Evolutionary conservation across 2,797 vertebrate species (phyloP).

Genomic region (Schizothorax lantsangensis): DNA sequence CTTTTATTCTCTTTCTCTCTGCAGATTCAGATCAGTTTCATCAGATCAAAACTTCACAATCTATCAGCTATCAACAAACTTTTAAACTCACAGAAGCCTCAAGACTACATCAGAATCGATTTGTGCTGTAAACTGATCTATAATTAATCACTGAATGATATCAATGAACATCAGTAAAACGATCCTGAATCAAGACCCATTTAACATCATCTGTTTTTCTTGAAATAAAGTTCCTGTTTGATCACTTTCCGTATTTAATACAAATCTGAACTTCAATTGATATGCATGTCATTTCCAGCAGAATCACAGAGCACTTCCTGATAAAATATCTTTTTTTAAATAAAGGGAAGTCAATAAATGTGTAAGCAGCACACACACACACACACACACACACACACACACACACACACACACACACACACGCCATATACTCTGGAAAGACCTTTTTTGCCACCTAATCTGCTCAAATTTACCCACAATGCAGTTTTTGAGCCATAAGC

Average conservation of each 20-base stretch:
- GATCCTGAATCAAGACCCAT: background rate
- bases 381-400: conserved; percentile 3
- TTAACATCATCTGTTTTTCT: background rate
- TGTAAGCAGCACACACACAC: background rate
- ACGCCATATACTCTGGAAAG: background rate
- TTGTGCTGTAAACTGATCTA: background rate
- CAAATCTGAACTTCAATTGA: background rate
- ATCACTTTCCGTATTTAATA: background rate
- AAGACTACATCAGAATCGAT: background rate
- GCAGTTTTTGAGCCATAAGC: background rate
- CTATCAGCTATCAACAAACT: background rate
- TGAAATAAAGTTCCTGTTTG: background rate
- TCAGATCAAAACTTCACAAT: background rate
- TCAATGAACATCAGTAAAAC: background rate
- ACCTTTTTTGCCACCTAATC: background rate
- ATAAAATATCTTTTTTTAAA: background rate
- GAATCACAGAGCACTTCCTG: background rate
- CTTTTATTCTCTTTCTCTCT: background rate
- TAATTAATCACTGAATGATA: background rate
- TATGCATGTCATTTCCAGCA: background rate
- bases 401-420: background rate
- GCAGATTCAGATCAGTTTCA: background rate
- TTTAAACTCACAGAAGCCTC: background rate
- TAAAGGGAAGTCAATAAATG: background rate
- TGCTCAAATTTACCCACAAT: background rate